Base-by-base conservation (phyloP, 2,113 vertebrate genomes). In the Dipodomys ordii region DNA sequence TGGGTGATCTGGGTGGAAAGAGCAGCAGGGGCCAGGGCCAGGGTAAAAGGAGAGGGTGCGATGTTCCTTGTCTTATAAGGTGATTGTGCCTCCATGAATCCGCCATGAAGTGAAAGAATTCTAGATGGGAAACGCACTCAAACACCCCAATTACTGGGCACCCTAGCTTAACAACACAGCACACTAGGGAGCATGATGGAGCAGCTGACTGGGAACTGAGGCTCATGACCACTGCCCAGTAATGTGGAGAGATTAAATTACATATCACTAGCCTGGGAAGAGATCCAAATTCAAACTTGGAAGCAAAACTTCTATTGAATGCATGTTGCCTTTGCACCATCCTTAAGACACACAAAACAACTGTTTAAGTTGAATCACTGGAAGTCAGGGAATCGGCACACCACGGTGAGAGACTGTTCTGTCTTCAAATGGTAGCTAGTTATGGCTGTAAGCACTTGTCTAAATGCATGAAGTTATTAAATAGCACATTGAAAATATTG, bases 381-480 rank as follows among this genome's bases (percentile, higher is more conserved):
- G 57, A 79, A 49, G 3, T 49, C 3, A 9, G 80, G 15, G 19
- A 20, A 1, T 64, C 73, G 46, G 44, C 46, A 28, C n/a, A 44
- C 27, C 64, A 60, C 32, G 22, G 30, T 83, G 39, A 86, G 20
- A 30, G 62, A 27, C 12, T 87, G 6, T 60, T 83, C 20, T 68
- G 39, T 32, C 65, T 80, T 72, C 1, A 76, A 39, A n/a, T 6
- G 53, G 39, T 39, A 49, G 11, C 74, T 57, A 62, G 3, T 83
- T 73, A 30, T 13, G 65, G 71, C 4, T 32, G 65, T 62, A 25
- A 39, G 68, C 3, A 65, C 77, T 84, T 92, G 22, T 85, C 27
- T 79, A 76, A 78, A 96, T 22, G 83, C 46, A 74, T 0, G 27
- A 44, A 35, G 18, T 69, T 86, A 88, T 88, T 90, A 72, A 28